phyloP scores from a whole-genome alignment of 1,140 invertebrate species.

The Lordiphosa clarofinis region DNA sequence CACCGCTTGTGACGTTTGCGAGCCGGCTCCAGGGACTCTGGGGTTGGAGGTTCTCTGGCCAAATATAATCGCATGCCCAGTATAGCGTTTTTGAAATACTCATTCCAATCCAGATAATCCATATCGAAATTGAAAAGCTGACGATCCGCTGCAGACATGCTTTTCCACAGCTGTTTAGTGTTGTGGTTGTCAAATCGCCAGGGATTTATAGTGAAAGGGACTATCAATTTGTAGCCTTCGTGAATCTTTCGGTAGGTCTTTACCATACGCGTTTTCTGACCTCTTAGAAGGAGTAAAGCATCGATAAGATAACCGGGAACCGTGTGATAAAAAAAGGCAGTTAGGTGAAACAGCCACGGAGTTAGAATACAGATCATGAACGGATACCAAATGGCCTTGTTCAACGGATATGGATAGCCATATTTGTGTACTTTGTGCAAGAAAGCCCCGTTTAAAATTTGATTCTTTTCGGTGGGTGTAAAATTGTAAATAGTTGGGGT shows the following conservation, averaged over 20 bases:
- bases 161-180: background rate
- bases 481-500: slow-evolving; percentile 18
- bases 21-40: background rate
- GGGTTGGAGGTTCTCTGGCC: background rate
- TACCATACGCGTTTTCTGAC: background rate
- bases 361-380: slow-evolving; percentile 2
- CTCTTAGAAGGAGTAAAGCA: background rate
- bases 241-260: slow-evolving; percentile 4
- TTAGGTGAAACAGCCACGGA: slow-evolving; percentile 1
- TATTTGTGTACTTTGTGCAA: background rate
- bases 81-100: background rate
- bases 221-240: background rate
- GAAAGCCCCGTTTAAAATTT: background rate
- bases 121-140: slow-evolving; percentile 1
- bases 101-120: background rate
- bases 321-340: slow-evolving; percentile 10
- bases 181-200: slow-evolving; percentile 1
- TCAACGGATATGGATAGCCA: background rate
- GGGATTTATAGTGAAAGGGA: background rate
- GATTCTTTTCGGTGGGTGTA: background rate
- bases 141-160: slow-evolving; percentile 1
- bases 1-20: background rate
- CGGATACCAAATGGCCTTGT: slow-evolving; percentile 4
- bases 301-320: background rate
- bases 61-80: slow-evolving; percentile 1